phyloP scores from a whole-genome alignment of 1,140 invertebrate genomes.

The Tenebrio molitor region DNA sequence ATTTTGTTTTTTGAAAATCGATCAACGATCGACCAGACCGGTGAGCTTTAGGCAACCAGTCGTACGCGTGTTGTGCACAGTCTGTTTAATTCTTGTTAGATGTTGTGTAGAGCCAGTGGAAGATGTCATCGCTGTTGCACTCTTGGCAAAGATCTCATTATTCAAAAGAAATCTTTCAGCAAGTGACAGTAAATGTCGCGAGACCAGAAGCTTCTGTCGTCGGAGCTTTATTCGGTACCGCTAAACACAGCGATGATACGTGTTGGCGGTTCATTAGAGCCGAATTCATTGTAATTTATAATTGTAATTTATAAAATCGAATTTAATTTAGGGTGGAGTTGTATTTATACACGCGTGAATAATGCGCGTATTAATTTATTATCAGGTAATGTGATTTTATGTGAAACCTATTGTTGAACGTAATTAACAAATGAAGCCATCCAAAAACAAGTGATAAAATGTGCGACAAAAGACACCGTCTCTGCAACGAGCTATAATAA shows the following conservation, averaged over 20 bases:
- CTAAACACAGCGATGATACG: conserved; percentile 2
- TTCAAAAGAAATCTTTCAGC: conserved; percentile 37
- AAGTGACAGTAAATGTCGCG: background rate
- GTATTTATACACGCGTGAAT: conserved; percentile 37
- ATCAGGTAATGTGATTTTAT: conserved; percentile 37
- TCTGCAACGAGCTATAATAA: conserved; percentile 54
- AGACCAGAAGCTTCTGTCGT: conserved; percentile 9
- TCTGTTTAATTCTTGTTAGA: too few species aligned
- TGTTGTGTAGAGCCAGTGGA: too few species aligned
- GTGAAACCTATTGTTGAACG: conserved; percentile 24
- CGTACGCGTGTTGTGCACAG: too few species aligned
- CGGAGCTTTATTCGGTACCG: conserved; percentile 17
- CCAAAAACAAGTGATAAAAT: conserved; percentile 49
- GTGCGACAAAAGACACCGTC: conserved; percentile 53
- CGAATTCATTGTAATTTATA: conserved; percentile 26
- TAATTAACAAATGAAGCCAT: conserved; percentile 40
- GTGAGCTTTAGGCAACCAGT: too few species aligned
- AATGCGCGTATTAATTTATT: conserved; percentile 38
- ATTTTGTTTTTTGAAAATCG: background rate
- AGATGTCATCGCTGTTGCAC: too few species aligned
- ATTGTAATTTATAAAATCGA: conserved; percentile 32
- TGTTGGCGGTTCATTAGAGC: conserved; percentile 22
- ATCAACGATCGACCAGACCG: background rate
- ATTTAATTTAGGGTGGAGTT: conserved; percentile 32
- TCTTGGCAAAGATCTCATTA: conserved; percentile 32